phyloP scores from a whole-genome alignment of 2,888 invertebrate species.

The Cataglyphis cursor region DNA sequence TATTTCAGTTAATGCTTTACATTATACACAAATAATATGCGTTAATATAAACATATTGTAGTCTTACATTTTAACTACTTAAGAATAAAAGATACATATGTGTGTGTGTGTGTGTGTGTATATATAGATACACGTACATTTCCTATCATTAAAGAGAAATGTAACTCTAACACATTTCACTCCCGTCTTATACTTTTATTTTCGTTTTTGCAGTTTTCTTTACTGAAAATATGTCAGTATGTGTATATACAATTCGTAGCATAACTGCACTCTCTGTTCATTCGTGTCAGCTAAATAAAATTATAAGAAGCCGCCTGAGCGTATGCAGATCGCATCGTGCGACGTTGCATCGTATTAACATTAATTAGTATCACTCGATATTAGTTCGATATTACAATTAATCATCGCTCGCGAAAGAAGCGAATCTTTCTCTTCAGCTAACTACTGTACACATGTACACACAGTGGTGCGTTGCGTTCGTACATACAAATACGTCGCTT shows the following conservation, averaged over 20 bases:
- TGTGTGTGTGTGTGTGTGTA: constrained; percentile 56
- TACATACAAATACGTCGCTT: constrained; percentile 19
- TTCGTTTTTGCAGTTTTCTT: constrained; percentile 33
- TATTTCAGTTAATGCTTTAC: constrained; percentile 58
- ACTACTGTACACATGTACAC: constrained; percentile 40
- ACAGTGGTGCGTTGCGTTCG: background rate
- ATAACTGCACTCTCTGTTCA: constrained; percentile 62
- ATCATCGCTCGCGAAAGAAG: constrained; percentile 7
- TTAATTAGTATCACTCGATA: constrained; percentile 51
- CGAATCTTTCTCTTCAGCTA: constrained; percentile 7
- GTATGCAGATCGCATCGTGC: constrained; percentile 41
- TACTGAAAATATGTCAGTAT: constrained; percentile 75
- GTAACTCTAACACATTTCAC: background rate
- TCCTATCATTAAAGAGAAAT: constrained; percentile 1
- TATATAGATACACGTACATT: constrained; percentile 55
- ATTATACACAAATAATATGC: constrained; percentile 44
- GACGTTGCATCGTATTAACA: constrained; percentile 21
- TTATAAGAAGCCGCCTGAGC: constrained; percentile 51
- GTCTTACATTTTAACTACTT: constrained; percentile 70
- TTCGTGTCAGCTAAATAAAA: constrained; percentile 72
- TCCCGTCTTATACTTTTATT: background rate
- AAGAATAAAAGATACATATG: constrained; percentile 71
- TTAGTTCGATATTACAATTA: constrained; percentile 35
- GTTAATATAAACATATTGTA: constrained; percentile 69
- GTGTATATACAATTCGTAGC: constrained; percentile 71